Evolutionary conservation across 1,140 invertebrate genomes (phyloP).

Genomic region (Aphis craccivora): DNA sequence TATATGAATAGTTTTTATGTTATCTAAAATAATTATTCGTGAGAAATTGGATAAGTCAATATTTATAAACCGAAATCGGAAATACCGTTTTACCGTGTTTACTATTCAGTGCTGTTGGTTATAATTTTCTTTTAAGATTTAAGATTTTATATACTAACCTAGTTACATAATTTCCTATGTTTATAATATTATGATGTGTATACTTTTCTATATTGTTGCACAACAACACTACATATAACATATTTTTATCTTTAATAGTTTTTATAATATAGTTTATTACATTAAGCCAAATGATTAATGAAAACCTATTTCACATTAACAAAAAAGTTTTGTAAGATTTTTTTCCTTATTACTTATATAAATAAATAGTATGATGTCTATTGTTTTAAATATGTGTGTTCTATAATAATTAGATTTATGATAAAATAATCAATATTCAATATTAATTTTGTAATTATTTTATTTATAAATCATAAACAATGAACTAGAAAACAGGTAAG

Average conservation of each 20-base stretch:
- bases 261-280: no score
- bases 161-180: no score
- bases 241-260: background rate
- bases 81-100: background rate
- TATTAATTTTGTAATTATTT: background rate
- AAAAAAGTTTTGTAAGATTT: background rate
- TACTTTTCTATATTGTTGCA: background rate
- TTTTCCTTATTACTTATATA: background rate
- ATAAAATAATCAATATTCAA: background rate
- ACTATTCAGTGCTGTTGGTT: background rate
- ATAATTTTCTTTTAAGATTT: background rate
- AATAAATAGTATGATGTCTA: no score
- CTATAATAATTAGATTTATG: background rate
- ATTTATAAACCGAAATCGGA: background rate
- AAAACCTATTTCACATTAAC: background rate
- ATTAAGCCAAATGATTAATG: no score
- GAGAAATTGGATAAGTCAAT: conserved; percentile 14
- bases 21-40: background rate
- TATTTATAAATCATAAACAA: background rate
- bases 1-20: background rate
- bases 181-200: background rate
- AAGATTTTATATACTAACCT: no score
- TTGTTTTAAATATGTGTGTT: no score
- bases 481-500: no score
- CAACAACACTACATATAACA: background rate